phyloP scores from a whole-genome alignment of 2,113 vertebrate species.

The Cisticola juncidis region DNA sequence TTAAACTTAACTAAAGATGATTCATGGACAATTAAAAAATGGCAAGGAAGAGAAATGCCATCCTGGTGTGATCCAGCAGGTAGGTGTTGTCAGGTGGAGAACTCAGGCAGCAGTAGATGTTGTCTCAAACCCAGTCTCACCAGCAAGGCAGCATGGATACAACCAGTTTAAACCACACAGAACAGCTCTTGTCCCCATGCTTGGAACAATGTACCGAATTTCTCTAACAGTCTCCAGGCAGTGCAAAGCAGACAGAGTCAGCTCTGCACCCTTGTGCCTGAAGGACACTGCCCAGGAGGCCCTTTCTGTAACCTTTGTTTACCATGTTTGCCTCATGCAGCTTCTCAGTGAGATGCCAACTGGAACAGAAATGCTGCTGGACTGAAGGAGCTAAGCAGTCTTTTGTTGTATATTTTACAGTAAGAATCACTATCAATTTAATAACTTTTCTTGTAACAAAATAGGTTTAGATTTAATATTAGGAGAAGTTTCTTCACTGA shows the following conservation, averaged over 20 bases:
- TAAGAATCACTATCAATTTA: neutral
- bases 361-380: neutral
- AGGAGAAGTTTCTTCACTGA: neutral
- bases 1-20: conserved; percentile 10
- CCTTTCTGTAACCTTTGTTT: neutral
- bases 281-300: neutral
- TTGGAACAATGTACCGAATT: neutral
- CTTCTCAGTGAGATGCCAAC: neutral
- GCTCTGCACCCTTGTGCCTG: neutral
- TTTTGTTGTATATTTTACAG: neutral
- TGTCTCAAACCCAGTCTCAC: neutral
- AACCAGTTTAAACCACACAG: neutral
- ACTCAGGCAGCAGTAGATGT: neutral
- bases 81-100: neutral
- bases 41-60: neutral
- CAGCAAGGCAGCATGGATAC: neutral
- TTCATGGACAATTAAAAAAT: neutral
- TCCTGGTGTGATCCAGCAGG: neutral
- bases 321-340: neutral
- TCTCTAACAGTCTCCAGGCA: neutral
- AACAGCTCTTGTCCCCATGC: neutral
- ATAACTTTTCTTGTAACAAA: neutral
- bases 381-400: neutral
- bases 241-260: neutral
- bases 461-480: neutral